A percentile compares a stretch with the other conserved stretches of the same genome.
Conservation (phyloP, 2,797 vertebrate species). For the Chlorospingus flavigularis region DNA sequence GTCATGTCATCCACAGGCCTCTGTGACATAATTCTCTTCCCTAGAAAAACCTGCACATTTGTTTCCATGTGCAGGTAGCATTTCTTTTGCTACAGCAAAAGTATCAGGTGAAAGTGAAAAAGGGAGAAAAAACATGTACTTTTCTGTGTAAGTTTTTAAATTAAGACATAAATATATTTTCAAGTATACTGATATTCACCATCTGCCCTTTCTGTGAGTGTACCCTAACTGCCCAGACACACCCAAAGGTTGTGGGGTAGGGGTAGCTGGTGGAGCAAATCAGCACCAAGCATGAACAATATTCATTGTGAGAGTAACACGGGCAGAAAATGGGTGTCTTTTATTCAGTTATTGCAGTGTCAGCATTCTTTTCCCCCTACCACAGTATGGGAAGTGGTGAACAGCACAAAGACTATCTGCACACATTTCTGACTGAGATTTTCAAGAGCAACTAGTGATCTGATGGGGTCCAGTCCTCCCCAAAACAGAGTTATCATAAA, state of each 20-base stretch:
- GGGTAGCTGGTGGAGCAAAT: background rate
- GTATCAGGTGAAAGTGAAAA: background rate
- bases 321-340: background rate
- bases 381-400: background rate
- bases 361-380: background rate
- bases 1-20: rapidly evolving
- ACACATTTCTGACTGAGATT: background rate
- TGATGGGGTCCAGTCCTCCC: background rate
- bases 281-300: background rate
- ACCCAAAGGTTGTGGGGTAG: background rate
- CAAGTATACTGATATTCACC: background rate
- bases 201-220: background rate
- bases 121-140: background rate
- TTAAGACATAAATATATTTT: background rate
- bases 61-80: background rate
- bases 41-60: background rate
- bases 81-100: background rate
- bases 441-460: background rate
- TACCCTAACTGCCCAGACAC: background rate
- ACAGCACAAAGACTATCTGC: background rate
- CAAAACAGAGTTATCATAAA: background rate
- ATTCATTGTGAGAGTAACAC: slow-evolving; percentile 2
- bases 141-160: background rate
- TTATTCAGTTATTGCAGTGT: background rate
- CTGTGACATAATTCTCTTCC: background rate